phyloP scores from a whole-genome alignment of 2,797 vertebrate genomes.

The Jordanella pulchra region DNA sequence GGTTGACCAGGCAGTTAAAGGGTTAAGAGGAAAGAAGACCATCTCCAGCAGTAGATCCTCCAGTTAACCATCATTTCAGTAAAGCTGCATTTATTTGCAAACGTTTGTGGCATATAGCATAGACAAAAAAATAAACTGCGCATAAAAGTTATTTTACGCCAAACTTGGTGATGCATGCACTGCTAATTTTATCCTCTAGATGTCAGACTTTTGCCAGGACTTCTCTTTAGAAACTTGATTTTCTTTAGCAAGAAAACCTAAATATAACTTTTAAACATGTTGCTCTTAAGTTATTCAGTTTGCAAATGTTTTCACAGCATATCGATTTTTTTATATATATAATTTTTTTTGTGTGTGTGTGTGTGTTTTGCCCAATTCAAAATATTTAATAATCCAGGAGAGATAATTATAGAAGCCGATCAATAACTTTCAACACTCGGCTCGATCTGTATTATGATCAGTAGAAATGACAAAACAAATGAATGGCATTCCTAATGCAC shows the following conservation, averaged over 20 bases:
- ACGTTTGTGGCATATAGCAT: background rate
- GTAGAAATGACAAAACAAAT: conserved; percentile 2
- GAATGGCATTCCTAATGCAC: conserved; percentile 41
- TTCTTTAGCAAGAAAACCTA: background rate
- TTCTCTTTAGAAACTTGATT: background rate
- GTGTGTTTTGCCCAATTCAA: background rate
- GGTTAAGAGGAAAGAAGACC: too few species aligned
- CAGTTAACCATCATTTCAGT: background rate
- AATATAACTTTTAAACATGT: background rate
- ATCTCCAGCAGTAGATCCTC: background rate
- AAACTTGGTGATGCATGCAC: background rate
- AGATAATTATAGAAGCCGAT: conserved; percentile 10
- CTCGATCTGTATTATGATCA: conserved; percentile 17
- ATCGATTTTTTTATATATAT: background rate
- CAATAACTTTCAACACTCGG: conserved; percentile 27
- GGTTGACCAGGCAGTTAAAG: too few species aligned
- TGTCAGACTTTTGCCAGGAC: conserved; percentile 28
- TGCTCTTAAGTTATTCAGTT: background rate
- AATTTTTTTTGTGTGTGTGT: background rate
- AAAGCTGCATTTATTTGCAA: background rate
- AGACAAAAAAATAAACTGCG: background rate
- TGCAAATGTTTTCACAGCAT: background rate
- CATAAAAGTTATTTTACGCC: background rate
- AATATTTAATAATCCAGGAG: background rate
- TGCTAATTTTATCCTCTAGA: conserved; percentile 36